These are phyloP conservation scores for Drosophila tanythrix DNA, from an alignment of 2,888 invertebrate genomes.

Conservation along the genomic window DNA sequence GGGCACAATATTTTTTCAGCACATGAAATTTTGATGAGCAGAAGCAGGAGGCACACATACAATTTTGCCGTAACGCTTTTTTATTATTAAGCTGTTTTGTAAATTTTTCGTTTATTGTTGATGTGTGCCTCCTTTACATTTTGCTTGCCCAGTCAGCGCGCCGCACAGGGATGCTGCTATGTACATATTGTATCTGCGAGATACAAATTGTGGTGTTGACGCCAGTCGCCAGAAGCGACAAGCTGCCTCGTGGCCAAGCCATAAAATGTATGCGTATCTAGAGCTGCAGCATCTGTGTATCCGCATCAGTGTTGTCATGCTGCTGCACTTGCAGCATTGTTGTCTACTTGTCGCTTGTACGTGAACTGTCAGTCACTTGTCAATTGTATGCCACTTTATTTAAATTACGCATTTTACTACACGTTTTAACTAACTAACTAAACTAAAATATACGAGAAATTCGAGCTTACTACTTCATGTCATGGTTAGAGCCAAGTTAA, in stretches of 20 bases:
- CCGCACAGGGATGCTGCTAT: neutral
- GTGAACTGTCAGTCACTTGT: constrained; percentile 32
- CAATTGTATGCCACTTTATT: constrained; percentile 55
- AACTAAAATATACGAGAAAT: constrained; percentile 17
- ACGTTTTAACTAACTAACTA: constrained; percentile 42
- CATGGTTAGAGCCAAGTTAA: constrained; percentile 16
- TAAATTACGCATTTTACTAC: constrained; percentile 68
- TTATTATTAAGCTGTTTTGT: constrained; percentile 72
- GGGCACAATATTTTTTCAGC: constrained; percentile 45
- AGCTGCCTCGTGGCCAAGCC: constrained; percentile 41
- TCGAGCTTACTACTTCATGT: constrained; percentile 1
- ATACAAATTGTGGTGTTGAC: constrained; percentile 40
- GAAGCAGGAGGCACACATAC: neutral
- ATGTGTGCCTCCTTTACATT: neutral
- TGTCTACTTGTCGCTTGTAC: neutral
- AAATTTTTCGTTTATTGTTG: constrained; percentile 17
- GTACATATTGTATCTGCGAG: constrained; percentile 33
- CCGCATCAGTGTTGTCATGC: constrained; percentile 35
- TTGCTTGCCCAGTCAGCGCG: constrained; percentile 27
- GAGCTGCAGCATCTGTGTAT: constrained; percentile 9
- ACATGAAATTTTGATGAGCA: constrained; percentile 70
- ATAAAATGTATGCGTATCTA: constrained; percentile 10
- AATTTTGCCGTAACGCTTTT: constrained; percentile 36
- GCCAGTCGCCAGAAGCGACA: constrained; percentile 19
- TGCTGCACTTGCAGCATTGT: constrained; percentile 20